Evolutionary conservation across 2,888 invertebrate species (phyloP), one percentile per base, ranked within the genome.

Genomic region (Anoplius nigerrimus): DNA sequence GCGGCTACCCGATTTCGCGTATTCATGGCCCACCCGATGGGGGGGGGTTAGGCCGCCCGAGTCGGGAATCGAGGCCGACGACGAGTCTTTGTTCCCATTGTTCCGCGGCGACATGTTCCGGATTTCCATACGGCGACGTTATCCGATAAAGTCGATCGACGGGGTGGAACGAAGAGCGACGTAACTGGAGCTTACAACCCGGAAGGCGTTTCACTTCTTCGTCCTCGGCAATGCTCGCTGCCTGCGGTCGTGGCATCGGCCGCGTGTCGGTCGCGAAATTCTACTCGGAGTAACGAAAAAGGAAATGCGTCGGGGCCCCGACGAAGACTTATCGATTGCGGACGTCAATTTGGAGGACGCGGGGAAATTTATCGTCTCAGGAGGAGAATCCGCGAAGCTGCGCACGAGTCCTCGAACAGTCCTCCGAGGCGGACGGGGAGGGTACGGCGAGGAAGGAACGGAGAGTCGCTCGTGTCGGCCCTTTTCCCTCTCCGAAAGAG

Each of bases 1-100:
- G 77, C 73, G 75, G 72, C 75, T 80, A 72, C 73, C 74, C 76
- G 74, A 80, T 81, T 79, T 82, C 79, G 79, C 79, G 80, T 81
- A 77, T 82, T 83, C 79, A 78, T 80, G 75, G 72, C 21, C 53
- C 11, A 27, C 64, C 53, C 20, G n/a, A 48, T n/a, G n/a, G n/a
- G n/a, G n/a, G n/a, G n/a, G n/a, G 56, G 22, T 57, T 22, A 20
- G 56, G 34, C 42, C 56, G 15, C 22, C 55, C 27, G n/a, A 52
- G 53, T 16, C 34, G 57, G 42, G 18, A 42, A 13, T 13, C 8
- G 11, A 46, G 48, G 69, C 57, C 60, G 60, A 58, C 61, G 21
- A 63, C 62, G 53, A 43, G 57, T 6, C 46, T 48, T 51, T 51
- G 51, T 45, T 46, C 54, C 68, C 76, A 75, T 77, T 77, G 72